A percentile compares a stretch with the other conserved stretches of the same genome.
phyloP scores from a whole-genome alignment of 2,797 vertebrate species.

The Poecilia wingei region DNA sequence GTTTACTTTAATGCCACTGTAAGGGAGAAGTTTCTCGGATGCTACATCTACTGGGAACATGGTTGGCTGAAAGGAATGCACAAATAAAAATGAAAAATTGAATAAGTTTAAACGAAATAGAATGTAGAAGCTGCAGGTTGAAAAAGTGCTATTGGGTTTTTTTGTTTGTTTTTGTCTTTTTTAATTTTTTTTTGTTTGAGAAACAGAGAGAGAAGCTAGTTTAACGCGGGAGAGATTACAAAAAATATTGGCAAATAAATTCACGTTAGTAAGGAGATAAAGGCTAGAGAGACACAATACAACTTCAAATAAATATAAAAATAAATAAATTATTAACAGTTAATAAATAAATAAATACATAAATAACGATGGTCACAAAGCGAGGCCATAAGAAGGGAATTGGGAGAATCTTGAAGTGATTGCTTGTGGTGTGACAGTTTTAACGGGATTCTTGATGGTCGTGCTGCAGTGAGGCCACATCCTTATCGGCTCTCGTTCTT shows the following conservation, averaged over 20 bases:
- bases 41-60: conserved; percentile 81
- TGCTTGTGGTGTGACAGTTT: conserved; percentile 48
- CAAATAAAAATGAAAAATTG: conserved; percentile 46
- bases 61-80: conserved; percentile 44
- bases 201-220: conserved; percentile 61
- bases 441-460: conserved; percentile 49
- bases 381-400: conserved; percentile 58
- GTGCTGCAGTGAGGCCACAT: conserved; percentile 56
- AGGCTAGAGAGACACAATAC: conserved; percentile 67
- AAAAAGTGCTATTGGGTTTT: conserved; percentile 74
- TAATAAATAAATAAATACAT: conserved; percentile 90
- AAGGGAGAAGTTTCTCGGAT: conserved; percentile 40
- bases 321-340: conserved; percentile 86
- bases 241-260: conserved; percentile 60
- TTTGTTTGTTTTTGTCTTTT: conserved; percentile 31
- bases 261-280: conserved; percentile 74
- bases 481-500: conserved; percentile 60
- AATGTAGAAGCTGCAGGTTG: conserved; percentile 54
- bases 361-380: conserved; percentile 79
- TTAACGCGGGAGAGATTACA: conserved; percentile 51
- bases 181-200: conserved; percentile 26
- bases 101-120: conserved; percentile 56
- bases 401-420: conserved; percentile 47
- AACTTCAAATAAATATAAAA: conserved; percentile 85
- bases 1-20: conserved; percentile 50